Evolutionary conservation across 2,113 vertebrate species (phyloP), one percentile per base, ranked within the genome.

Genomic region (Ciconia stormi): DNA sequence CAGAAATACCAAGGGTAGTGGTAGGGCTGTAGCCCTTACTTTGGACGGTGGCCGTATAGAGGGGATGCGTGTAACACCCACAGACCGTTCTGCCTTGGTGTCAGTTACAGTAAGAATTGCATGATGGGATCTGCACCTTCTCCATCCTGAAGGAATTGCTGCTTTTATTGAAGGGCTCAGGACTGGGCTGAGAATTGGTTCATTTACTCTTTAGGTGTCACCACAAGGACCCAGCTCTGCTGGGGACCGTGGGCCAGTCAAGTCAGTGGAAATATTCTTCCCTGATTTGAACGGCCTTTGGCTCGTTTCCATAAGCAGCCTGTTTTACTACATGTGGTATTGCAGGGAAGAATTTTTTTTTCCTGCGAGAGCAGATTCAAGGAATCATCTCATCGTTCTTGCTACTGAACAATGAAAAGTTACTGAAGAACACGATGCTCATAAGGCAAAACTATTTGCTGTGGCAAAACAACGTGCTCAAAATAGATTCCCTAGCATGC

Each of bases 401-500:
- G 62, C 78, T 85, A 56, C 49, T 16, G 16, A 76, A 74, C 70
- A 90, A 69, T 8, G n/a, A 93, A 52, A 94, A 82, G 66, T 73
- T 89, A 70, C 67, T 11, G 49, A 84, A 87, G 70, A 82, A 50
- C 36, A 62, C 2, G 32, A 36, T 76, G 73, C 53, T 91, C 47
- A 7, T 22, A 58, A 79, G 52, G 46, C 63, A 86, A 66, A 94
- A 90, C 79, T 78, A 90, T 82, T 84, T 0, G 0, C 58, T 82
- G 87, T 62, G 52, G 92, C 90, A 95, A 91, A 96, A 82, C 55
- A 91, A 83, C 34, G 21, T 8, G 70, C 92, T 82, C 25, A 27
- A 94, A 96, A 96, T 90, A 95, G 74, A 95, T 50, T 85, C 67
- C 32, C 42, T 59, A 82, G 70, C 10, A 1, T 80, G 84, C 87